Base-by-base conservation (phyloP, 1,140 invertebrate genomes). In the Proales similis region DNA sequence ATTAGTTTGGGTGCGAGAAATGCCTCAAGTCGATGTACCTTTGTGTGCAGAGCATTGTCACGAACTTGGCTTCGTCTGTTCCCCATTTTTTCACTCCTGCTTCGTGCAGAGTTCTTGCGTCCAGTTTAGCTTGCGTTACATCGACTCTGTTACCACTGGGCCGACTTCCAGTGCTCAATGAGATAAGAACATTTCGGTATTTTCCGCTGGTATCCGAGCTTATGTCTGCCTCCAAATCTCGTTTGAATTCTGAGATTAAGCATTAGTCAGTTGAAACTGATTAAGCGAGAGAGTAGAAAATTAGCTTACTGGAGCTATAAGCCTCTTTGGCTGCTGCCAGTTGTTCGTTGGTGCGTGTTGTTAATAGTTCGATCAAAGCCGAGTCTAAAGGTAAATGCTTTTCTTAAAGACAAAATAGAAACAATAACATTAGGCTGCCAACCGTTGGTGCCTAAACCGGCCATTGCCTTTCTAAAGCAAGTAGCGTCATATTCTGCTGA, bases 351-450 rank as follows among this genome's bases (percentile, higher is more conserved):
- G 33, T 57, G 39, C 36, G 39, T 39, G 51, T 57, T 9, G 51
- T 57, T 19, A 57, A 57, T 30, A 57, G 27, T 42, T 57, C 51
- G 20, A 57, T 26, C 17, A 57, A 6, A 2, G 51, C 51, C 24
- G 14, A 30, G 17, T 57, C 48, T 53, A 7, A 19, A 32, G 26
- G 24, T 14, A 53, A 53, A 38, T 17, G 27, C 6, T 32, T 26
- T 47, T 43, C 1, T 1, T 43, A 20, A 3, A 43, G 19, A 47
- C 32, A 9, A 47, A 14, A 77, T 70, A 17, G 77, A 73, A 63
- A 74, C 77, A 64, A 80, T 68, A 36, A 79, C 78, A 65, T 79
- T 76, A 57, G 79, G 78, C 63, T 80, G 67, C 6, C 67, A 69
- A 67, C 71, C 79, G 67, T 77, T 77, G 46, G 80, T 81, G 24